phyloP scores from a whole-genome alignment of 2,797 vertebrate species.

The Thalassophryne amazonica region DNA sequence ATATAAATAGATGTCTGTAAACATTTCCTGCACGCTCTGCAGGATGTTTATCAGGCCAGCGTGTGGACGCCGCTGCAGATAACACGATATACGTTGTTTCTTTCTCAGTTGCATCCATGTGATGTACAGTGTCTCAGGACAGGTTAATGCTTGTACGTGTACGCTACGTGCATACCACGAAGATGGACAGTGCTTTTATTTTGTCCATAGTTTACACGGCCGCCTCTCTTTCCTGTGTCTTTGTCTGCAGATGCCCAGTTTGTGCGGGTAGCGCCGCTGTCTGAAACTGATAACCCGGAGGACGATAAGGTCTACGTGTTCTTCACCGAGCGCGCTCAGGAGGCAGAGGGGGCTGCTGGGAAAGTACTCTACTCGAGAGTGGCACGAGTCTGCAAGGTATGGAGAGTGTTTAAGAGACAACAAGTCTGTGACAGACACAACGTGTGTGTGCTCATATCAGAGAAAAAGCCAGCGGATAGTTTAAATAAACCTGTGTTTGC shows the following conservation, averaged over 20 bases:
- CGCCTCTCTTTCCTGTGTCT: background rate
- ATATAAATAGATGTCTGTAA: constrained; percentile 18
- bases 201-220: constrained; percentile 13
- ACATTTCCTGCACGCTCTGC: constrained; percentile 8
- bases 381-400: constrained; percentile 82
- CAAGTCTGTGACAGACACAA: constrained; percentile 10
- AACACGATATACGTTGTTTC: constrained; percentile 37
- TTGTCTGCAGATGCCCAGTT: constrained; percentile 77
- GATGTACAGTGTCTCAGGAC: background rate
- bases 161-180: background rate
- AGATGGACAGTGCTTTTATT: background rate
- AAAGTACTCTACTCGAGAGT: constrained; percentile 83
- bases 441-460: constrained; percentile 18
- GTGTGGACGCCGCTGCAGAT: constrained; percentile 37
- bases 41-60: constrained; percentile 30
- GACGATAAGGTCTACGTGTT: constrained; percentile 86
- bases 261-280: constrained; percentile 80
- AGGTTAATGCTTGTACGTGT: background rate
- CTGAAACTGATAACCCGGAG: constrained; percentile 84
- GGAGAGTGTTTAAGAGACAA: constrained; percentile 3
- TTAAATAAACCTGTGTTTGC: constrained; percentile 20
- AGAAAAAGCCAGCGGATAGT: constrained; percentile 14
- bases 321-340: constrained; percentile 84
- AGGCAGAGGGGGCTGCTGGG: constrained; percentile 78
- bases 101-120: background rate